phyloP scores from a whole-genome alignment of 23 tunicate species.

The Oikopleura albicans region DNA sequence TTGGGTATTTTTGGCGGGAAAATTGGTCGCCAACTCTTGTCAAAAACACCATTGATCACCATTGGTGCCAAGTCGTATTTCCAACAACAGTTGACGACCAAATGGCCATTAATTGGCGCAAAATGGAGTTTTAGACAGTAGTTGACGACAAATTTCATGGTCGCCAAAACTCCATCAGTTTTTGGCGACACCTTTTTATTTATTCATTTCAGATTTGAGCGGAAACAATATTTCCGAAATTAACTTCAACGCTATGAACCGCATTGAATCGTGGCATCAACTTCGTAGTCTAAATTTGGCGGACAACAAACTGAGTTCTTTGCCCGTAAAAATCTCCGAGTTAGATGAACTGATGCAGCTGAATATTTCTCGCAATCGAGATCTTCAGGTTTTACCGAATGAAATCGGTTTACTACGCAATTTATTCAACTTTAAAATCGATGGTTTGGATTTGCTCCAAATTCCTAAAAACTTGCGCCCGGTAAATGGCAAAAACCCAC shows the following conservation, averaged over 20 bases:
- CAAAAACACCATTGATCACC: no score
- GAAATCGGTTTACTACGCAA: constrained; percentile 30
- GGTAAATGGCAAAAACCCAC: neutral
- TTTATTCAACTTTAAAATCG: constrained; percentile 20
- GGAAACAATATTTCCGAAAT: neutral
- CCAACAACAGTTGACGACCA: no score
- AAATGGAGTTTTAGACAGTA: no score
- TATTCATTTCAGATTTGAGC: neutral
- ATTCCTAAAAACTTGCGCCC: neutral
- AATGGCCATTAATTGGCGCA: no score
- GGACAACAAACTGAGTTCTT: neutral
- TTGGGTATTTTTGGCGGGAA: no score
- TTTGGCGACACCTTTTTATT: no score
- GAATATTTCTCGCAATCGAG: neutral
- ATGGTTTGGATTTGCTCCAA: constrained; percentile 19
- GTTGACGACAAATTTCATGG: no score
- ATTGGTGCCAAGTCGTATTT: no score
- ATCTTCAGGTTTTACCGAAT: constrained; percentile 22
- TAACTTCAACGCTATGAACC: neutral
- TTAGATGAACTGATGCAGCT: neutral
- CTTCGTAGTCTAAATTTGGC: neutral
- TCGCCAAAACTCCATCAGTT: no score
- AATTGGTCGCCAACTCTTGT: no score
- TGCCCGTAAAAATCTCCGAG: neutral
- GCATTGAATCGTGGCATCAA: neutral